Evolutionary conservation across 2,797 vertebrate species (phyloP), one percentile per base, ranked within the genome.

Genomic region (Chloroceryle inda): DNA sequence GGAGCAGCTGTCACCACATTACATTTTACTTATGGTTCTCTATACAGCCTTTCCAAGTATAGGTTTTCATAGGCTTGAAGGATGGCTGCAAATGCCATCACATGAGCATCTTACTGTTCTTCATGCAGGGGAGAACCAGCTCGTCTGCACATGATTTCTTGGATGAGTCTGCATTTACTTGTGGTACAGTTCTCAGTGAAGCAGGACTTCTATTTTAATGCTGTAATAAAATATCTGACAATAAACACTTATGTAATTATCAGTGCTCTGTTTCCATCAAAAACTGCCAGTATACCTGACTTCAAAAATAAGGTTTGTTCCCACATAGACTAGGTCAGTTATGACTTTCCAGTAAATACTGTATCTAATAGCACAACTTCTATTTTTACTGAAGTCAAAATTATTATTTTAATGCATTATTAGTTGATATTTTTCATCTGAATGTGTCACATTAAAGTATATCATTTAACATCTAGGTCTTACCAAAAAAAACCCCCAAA

Each of bases 251-350:
- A 85, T 13, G 9, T 81, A 94, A 94, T 84, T 77, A 68, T 64
- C 58, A 83, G 61, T 77, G 76, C 18, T 75, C 76, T 86, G 13
- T 69, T 96, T 96, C 88, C 42, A 75, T 79, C 75, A 89, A 56
- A 96, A 91, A 50, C 15, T 62, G 29, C 26, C 27, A 72, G 26
- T 40, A 77, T 27, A 63, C 2, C 69, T 58, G n/a, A 77, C 66
- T 94, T 95, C 75, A 96, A 94, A 93, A 93, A 82, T 6, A 58
- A 80, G 8, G 11, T 53, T 88, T 44, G 88, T 93, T 68, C 66
- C 33, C 45, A 80, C 22, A 16, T 56, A 89, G 58, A 37, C 56
- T 33, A 77, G 37, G 49, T 78, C 80, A 85, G 66, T 74, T 77
- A 38, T 21, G 10, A 53, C 44, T 81, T 77, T 33, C 20, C 82